phyloP scores from a whole-genome alignment of 2,113 vertebrate genomes.

The Protobothrops mucrosquamatus region DNA sequence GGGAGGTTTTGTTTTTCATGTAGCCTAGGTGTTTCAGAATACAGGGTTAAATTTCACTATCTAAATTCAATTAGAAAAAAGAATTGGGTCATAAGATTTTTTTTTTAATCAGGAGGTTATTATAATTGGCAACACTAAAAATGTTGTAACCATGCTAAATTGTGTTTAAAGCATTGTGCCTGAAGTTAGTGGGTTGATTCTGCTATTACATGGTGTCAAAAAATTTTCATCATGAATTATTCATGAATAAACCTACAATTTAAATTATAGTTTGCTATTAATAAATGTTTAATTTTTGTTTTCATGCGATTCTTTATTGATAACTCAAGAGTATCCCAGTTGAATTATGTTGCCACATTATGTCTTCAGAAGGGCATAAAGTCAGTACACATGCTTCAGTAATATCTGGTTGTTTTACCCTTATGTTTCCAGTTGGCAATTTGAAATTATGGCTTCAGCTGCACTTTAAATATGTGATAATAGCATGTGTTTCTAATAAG shows the following conservation, averaged over 20 bases:
- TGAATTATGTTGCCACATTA: slow-evolving; percentile 79
- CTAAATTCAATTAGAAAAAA: not conserved
- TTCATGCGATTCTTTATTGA: slow-evolving; percentile 58
- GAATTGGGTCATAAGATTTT: not conserved
- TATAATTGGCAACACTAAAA: not conserved
- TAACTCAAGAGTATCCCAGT: slow-evolving; percentile 72
- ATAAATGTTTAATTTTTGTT: slow-evolving; percentile 52
- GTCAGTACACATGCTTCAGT: slow-evolving; percentile 82
- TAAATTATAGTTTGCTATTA: slow-evolving; percentile 41
- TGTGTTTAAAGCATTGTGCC: not conserved
- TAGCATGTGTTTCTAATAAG: slow-evolving; percentile 83
- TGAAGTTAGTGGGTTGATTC: slow-evolving; percentile 6
- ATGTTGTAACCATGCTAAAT: slow-evolving; percentile 23
- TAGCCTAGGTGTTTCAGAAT: slow-evolving; percentile 35
- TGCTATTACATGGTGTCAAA: not conserved
- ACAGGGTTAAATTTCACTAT: not conserved
- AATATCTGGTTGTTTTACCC: slow-evolving; percentile 83
- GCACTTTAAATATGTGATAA: slow-evolving; percentile 87
- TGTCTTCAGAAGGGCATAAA: slow-evolving; percentile 81
- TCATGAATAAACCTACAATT: slow-evolving; percentile 32
- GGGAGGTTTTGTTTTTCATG: not conserved
- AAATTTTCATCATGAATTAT: slow-evolving; percentile 29
- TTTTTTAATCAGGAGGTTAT: not conserved
- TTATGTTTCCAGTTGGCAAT: slow-evolving; percentile 83
- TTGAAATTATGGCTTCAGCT: slow-evolving; percentile 84